Evolutionary conservation across 2,113 vertebrate genomes (phyloP).

Genomic region (Labeo rohita): DNA sequence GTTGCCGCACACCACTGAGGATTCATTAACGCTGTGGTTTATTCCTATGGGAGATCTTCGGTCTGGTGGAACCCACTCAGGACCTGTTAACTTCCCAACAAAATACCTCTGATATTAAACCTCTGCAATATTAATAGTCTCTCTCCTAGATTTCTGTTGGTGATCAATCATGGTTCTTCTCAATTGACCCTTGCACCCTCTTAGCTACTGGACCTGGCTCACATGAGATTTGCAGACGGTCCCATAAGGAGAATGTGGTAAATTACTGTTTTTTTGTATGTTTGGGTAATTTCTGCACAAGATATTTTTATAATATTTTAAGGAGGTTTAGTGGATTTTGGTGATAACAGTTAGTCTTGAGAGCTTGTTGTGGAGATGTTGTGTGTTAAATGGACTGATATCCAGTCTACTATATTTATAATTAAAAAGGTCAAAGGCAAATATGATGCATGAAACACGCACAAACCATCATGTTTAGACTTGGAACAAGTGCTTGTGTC

Average conservation of each 20-base stretch:
- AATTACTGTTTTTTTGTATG: neutral
- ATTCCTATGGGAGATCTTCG: neutral
- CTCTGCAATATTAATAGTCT: constrained; percentile 20
- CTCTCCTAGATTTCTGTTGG: constrained; percentile 5
- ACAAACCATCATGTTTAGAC: no score
- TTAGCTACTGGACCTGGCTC: neutral
- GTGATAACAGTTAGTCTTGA: neutral
- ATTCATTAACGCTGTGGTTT: constrained; percentile 40
- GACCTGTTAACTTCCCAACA: constrained; percentile 14
- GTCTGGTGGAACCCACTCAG: constrained; percentile 14
- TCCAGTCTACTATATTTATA: no score
- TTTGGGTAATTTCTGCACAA: neutral
- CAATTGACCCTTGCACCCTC: neutral
- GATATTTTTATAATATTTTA: neutral
- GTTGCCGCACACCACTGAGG: neutral
- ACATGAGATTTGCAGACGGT: neutral
- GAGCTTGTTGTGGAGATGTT: no score
- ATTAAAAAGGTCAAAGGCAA: no score
- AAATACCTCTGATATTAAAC: constrained; percentile 12
- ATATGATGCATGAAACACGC: no score
- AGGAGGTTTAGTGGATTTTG: neutral
- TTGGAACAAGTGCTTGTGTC: no score
- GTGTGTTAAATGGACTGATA: no score
- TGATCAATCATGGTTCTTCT: constrained; percentile 16
- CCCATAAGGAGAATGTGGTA: no score